phyloP scores from a whole-genome alignment of 92 coral and sea anemone genomes.

The Porites evermanni region DNA sequence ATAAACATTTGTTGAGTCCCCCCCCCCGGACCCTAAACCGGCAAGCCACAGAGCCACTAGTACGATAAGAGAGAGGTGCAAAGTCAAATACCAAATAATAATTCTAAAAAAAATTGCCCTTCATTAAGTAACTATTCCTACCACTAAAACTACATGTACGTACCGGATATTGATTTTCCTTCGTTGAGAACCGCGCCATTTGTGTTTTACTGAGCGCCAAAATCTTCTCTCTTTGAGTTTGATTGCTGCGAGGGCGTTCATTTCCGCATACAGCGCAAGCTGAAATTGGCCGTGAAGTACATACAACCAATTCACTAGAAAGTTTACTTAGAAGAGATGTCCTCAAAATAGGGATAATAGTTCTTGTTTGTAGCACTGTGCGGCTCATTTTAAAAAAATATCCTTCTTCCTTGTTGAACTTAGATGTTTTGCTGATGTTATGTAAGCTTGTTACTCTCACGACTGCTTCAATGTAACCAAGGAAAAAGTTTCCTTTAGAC shows the following conservation, averaged over 20 bases:
- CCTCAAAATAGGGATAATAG: slow-evolving; percentile 11
- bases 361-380: neutral
- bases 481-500: neutral
- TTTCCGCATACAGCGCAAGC: neutral
- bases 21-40: too few relatives aligned
- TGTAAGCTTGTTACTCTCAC: too few relatives aligned
- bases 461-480: too few relatives aligned
- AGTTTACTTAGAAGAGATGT: neutral
- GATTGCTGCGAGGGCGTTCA: neutral
- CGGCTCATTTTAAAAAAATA: slow-evolving; percentile 9
- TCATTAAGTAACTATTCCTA: too few relatives aligned
- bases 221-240: neutral
- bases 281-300: neutral
- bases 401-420: neutral
- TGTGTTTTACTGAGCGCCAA: neutral
- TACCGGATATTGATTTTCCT: slow-evolving; percentile 1
- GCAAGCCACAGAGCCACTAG: too few relatives aligned
- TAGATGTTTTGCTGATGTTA: neutral
- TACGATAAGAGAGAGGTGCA: too few relatives aligned
- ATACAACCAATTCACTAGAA: neutral
- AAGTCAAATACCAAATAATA: too few relatives aligned
- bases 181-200: slow-evolving; percentile 1
- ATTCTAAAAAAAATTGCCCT: too few relatives aligned
- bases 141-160: neutral
- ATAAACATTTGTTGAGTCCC: too few relatives aligned